Evolutionary conservation across 2,888 invertebrate species (phyloP), one percentile per base, ranked within the genome.

Genomic region (Heliconius hortense): DNA sequence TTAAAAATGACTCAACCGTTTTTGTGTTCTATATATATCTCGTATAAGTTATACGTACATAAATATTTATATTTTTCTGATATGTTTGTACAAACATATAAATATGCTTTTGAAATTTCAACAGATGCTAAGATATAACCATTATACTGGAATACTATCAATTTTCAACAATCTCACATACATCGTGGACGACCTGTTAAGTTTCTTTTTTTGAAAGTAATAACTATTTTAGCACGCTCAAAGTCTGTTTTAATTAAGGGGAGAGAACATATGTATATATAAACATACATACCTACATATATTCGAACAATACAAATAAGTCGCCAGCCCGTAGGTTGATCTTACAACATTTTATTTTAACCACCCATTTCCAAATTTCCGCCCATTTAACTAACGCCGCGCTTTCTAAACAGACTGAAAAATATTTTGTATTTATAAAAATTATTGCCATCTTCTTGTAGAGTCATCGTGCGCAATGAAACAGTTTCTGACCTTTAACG

Each of bases 351-450:
- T 63, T 64, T 64, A 35, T 64, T 35, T 64, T 35, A n/a, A n/a
- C 64, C 35, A 31, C n/a, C 35, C 64, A 64, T 35, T 64, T 64
- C 35, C 64, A 35, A n/a, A 13, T 35, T 64, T 64, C 64, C 64
- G 35, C 35, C 64, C 64, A 64, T 64, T 64, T 64, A 64, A 64
- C 64, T 64, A 64, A 64, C 35, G 31, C 35, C n/a, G 35, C 64
- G 35, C 11, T 64, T 35, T 64, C 31, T 64, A 35, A 64, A 3
- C n/a, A n/a, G 35, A 64, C 64, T 64, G 35, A 35, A n/a, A 35
- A 64, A 64, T 64, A 35, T 11, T 31, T n/a, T 64, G 74, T 35
- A 35, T 31, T 64, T 24, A 35, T 31, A 35, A 64, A n/a, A 64
- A 35, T 64, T 64, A 11, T n/a, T 35, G 15, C 4, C 59, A 26